Conservation (phyloP, 2,113 vertebrate genomes). For the Protomyctophum bolini region DNA sequence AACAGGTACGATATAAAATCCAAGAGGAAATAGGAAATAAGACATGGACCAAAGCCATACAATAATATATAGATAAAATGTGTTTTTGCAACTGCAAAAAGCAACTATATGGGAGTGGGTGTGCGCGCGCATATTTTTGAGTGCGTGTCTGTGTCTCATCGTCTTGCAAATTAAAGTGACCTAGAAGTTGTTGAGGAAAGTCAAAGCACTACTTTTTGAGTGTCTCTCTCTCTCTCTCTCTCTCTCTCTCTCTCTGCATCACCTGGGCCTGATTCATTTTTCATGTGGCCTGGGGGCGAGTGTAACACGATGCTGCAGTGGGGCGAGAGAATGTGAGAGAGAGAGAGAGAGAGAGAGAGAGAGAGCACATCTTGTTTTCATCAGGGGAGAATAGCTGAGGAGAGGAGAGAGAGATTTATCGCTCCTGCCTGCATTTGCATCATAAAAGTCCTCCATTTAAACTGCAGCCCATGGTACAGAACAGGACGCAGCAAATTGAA, state of each 20-base stretch:
- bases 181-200: constrained; percentile 50
- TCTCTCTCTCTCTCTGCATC: constrained; percentile 39
- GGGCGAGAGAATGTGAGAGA: constrained; percentile 8
- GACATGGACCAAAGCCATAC: too few species aligned
- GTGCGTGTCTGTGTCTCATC: constrained; percentile 12
- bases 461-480: constrained; percentile 51
- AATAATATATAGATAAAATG: too few species aligned
- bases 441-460: constrained; percentile 72
- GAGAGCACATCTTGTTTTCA: constrained; percentile 57
- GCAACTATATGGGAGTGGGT: background rate
- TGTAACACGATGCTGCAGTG: constrained; percentile 60
- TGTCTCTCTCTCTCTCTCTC: background rate
- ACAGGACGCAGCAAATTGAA: constrained; percentile 62
- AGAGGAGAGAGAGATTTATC: constrained; percentile 69
- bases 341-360: constrained; percentile 1
- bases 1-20: too few species aligned
- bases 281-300: constrained; percentile 68
- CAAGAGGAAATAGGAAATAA: too few species aligned
- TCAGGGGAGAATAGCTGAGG: constrained; percentile 55
- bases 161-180: constrained; percentile 49
- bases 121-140: constrained; percentile 2
- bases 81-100: too few species aligned
- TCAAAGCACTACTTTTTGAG: constrained; percentile 54
- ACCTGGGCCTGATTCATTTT: constrained; percentile 72
- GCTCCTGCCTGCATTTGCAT: constrained; percentile 70